Conservation (phyloP, 2,888 invertebrate genomes). For the Dicyrtomina minuta region DNA sequence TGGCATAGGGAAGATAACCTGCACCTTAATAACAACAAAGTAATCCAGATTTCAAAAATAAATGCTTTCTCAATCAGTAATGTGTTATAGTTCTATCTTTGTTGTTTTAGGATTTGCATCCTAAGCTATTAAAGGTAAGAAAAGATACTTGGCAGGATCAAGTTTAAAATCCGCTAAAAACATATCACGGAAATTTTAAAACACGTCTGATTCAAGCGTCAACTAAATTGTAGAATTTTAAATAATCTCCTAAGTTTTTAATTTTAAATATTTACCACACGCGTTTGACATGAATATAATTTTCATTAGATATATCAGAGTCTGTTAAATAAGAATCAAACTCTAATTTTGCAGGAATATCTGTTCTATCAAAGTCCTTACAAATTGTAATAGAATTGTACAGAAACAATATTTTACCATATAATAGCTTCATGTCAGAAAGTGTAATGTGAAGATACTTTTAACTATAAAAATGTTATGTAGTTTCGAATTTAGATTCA, state of each 20-base stretch:
- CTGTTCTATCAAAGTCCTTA: background rate
- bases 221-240: background rate
- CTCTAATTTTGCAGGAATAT: constrained; percentile 4
- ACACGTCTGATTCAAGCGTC: background rate
- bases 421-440: background rate
- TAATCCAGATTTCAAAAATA: background rate
- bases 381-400: too few species aligned
- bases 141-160: background rate
- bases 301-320: background rate
- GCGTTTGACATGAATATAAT: background rate
- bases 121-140: constrained; percentile 1
- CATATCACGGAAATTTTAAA: background rate
- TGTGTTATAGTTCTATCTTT: background rate
- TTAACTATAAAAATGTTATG: too few species aligned
- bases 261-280: constrained; percentile 9
- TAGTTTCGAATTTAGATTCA: too few species aligned
- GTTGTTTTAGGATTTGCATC: background rate
- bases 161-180: background rate
- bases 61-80: background rate
- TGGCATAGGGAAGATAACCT: background rate
- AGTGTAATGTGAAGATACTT: too few species aligned
- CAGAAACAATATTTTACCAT: background rate
- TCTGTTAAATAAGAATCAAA: too few species aligned
- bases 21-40: constrained; percentile 3
- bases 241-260: constrained; percentile 6